Base-by-base conservation (phyloP, 2,888 invertebrate species). In the Loripinus fragilis region DNA sequence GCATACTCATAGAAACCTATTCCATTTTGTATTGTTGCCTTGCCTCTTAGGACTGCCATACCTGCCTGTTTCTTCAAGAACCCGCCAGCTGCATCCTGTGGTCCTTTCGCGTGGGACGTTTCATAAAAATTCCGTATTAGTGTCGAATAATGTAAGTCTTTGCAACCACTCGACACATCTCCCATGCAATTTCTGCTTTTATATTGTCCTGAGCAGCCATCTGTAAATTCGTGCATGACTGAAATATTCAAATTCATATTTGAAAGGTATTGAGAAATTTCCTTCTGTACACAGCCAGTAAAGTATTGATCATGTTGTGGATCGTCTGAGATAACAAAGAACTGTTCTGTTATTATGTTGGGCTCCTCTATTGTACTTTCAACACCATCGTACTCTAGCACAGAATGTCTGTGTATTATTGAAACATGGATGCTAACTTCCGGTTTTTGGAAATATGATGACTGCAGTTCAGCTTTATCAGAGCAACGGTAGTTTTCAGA, bases 151-250 rank as follows among this genome's bases (percentile, higher is more conserved):
- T 38, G 23, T 17, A 66, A 25, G 42, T 45, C 41, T 7, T 23
- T 12, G 2, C 25, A 20, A 20, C 38, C 38, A 7, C 25, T 41
- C 20, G 71, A 12, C n/a, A 71, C n/a, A 42, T 41, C 25, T 17
- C 76, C 68, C 10, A 76, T 52, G 38, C 80, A 83, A 48, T 83
- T 71, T n/a, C 83, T 60, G 48, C 74, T 83, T 52, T 83, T 80
- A 52, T 78, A 80, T 33, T 80, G 80, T 7, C 42, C 42, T 12
- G 45, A 28, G 48, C 74, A 83, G 5, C 80, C 83, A 30, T 80
- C 77, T 52, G 66, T 66, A 60, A 77, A 83, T 35, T 83, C 80
- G 30, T 80, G 80, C 74, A 83, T 73, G 2, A 65, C 50, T 10
- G 42, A 17, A 0, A 41, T 15, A 30, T 41, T 5, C 23, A 50